Conservation (phyloP, 2,888 invertebrate genomes). For the Nemapogon koenigi region DNA sequence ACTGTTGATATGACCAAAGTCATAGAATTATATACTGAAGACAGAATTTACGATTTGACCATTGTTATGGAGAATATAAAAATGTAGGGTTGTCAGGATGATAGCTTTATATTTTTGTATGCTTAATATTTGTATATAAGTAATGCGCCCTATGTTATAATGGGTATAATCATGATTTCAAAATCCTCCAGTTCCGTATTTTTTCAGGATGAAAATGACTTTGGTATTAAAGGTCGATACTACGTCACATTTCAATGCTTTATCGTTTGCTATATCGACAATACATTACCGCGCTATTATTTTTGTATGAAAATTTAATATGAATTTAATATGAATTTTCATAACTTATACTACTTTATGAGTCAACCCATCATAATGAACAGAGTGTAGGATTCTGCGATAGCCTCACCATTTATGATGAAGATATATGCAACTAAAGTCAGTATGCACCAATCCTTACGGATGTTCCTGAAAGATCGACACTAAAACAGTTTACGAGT, state of each 20-base stretch:
- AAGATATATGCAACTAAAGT: neutral
- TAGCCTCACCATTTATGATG: too few relatives aligned
- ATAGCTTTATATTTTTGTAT: neutral
- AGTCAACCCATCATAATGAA: too few relatives aligned
- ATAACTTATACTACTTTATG: too few relatives aligned
- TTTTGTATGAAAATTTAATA: neutral
- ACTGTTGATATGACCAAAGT: constrained; percentile 1
- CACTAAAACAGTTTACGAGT: constrained; percentile 11
- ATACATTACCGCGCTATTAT: neutral
- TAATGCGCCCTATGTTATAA: neutral
- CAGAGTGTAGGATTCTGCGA: too few relatives aligned
- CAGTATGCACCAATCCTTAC: neutral
- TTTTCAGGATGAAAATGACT: too few relatives aligned
- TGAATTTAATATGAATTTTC: neutral
- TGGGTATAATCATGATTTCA: too few relatives aligned
- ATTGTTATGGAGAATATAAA: constrained; percentile 2
- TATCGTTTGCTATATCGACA: too few relatives aligned
- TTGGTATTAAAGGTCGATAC: too few relatives aligned
- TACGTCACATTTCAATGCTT: too few relatives aligned
- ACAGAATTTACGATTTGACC: constrained; percentile 2
- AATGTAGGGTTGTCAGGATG: neutral
- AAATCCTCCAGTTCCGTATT: too few relatives aligned
- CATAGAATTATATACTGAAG: neutral
- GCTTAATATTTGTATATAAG: neutral
- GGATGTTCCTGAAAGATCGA: constrained; percentile 6